Evolutionary conservation across 2,888 invertebrate genomes (phyloP).

Genomic region (Limnephilus rhombicus): DNA sequence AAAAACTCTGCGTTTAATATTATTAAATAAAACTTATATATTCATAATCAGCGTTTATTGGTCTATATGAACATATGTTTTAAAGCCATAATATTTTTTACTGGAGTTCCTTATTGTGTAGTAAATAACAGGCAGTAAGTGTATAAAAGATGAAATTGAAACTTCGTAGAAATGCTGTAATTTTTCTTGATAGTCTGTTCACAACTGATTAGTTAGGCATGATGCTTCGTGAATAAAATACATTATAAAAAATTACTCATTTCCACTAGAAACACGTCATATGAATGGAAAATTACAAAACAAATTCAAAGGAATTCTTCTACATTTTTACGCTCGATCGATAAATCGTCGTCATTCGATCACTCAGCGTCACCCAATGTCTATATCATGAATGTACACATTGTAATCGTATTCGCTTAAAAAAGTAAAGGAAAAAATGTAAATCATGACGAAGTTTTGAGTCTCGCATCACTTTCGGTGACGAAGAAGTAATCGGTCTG

Average conservation of each 20-base stretch:
- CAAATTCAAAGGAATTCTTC: not conserved
- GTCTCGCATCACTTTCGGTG: not conserved
- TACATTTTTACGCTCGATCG: not conserved
- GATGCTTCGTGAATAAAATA: too few species aligned
- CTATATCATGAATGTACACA: not conserved
- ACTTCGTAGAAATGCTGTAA: not conserved
- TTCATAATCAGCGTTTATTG: too few species aligned
- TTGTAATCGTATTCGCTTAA: not conserved
- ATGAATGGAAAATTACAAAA: not conserved
- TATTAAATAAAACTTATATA: too few species aligned
- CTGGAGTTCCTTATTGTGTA: too few species aligned
- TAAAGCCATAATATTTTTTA: too few species aligned
- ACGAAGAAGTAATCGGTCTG: not conserved
- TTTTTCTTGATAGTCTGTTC: too few species aligned
- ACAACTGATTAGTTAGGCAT: too few species aligned
- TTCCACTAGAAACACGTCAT: not conserved
- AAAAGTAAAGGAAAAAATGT: not conserved
- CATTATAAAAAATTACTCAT: too few species aligned
- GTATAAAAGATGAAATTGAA: not conserved
- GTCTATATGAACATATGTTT: too few species aligned
- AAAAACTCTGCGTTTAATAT: too few species aligned
- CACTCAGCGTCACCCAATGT: not conserved
- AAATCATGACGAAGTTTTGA: not conserved
- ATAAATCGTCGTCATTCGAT: not conserved
- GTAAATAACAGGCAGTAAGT: too few species aligned